Evolutionary conservation across 2,797 vertebrate species (phyloP).

Genomic region (Myotis pilosus): DNA sequence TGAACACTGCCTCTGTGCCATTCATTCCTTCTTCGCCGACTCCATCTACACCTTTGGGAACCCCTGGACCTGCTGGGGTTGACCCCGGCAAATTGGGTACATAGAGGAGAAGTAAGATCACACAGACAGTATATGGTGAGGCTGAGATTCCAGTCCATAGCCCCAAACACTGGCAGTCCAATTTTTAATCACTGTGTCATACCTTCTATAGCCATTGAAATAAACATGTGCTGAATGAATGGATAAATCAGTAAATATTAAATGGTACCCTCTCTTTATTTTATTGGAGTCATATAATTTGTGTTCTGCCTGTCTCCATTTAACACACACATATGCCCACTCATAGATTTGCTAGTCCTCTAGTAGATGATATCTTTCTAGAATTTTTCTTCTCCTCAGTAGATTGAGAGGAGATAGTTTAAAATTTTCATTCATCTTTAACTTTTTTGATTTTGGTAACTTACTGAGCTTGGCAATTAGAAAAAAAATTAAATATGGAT

Average conservation of each 20-base stretch:
- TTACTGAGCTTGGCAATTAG: neutral
- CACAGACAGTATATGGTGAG: neutral
- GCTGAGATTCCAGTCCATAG: neutral
- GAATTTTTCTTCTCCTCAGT: neutral
- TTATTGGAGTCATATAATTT: neutral
- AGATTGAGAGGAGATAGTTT: neutral
- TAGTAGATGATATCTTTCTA: neutral
- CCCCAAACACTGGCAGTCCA: neutral
- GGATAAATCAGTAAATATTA: neutral
- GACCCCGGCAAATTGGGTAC: too few relatives aligned
- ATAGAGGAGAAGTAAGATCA: neutral
- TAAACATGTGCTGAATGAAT: neutral
- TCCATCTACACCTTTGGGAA: too few relatives aligned
- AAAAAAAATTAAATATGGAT: neutral
- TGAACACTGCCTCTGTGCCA: too few relatives aligned
- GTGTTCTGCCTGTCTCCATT: neutral
- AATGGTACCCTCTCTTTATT: neutral
- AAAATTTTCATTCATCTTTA: slow-evolving; percentile 33
- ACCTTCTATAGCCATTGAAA: neutral
- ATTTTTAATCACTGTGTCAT: rapidly evolving
- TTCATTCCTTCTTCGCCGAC: too few relatives aligned
- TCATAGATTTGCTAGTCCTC: neutral
- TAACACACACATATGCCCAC: neutral
- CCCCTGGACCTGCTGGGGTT: too few relatives aligned
- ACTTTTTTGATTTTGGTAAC: neutral